A percentile compares a stretch with the other conserved stretches of the same genome.
Evolutionary conservation across 1,140 invertebrate species (phyloP).

Genomic region (Artemia franciscana): DNA sequence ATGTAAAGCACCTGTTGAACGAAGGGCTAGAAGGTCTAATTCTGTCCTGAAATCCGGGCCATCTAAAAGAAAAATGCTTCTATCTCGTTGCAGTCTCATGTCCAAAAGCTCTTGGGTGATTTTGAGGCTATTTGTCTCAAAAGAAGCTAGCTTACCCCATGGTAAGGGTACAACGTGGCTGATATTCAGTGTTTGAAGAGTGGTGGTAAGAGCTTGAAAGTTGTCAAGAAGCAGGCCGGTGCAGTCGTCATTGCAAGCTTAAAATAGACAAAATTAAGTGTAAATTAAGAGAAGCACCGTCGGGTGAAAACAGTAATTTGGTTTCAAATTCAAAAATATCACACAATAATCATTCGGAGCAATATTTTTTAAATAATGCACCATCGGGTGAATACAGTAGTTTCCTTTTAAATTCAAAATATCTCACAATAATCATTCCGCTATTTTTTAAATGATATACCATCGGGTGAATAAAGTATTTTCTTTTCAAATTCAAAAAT

Average conservation of each 20-base stretch:
- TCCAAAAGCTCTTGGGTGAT: not conserved
- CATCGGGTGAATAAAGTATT: too few species aligned
- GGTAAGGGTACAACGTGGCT: constrained; percentile 45
- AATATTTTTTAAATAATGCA: too few species aligned
- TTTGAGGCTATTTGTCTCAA: constrained; percentile 20
- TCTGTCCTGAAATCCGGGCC: not conserved
- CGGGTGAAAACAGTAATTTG: too few species aligned
- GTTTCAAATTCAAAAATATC: too few species aligned
- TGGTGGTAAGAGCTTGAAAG: constrained; percentile 31
- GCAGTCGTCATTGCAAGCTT: constrained; percentile 76
- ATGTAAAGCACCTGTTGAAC: not conserved
- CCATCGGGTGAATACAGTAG: too few species aligned
- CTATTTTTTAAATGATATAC: too few species aligned
- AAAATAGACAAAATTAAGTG: constrained; percentile 18
- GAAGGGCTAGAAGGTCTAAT: not conserved
- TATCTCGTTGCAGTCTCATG: not conserved
- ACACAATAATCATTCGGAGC: too few species aligned
- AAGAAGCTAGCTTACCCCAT: constrained; percentile 31
- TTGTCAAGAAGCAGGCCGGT: constrained; percentile 55
- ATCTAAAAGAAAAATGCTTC: not conserved
- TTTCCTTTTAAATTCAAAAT: too few species aligned
- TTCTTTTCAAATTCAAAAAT: too few species aligned
- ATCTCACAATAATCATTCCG: too few species aligned
- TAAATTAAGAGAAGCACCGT: too few species aligned
- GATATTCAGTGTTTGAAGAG: constrained; percentile 28